Evolutionary conservation across 1,140 invertebrate species (phyloP), one percentile per base, ranked within the genome.

Genomic region (Holcopasites calliopsidis): DNA sequence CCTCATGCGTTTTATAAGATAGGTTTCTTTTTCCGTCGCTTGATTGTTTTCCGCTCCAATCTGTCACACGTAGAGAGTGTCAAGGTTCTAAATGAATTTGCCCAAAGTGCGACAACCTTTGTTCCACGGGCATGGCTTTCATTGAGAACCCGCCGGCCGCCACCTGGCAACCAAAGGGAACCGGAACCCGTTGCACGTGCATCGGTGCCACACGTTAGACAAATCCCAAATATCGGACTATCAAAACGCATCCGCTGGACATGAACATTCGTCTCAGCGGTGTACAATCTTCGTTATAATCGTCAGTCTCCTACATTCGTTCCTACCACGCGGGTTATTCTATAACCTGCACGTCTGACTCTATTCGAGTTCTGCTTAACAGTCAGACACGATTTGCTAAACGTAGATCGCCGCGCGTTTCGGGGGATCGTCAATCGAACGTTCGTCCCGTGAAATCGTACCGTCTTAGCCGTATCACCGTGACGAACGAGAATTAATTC

Each of bases 121-220:
- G 40, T 28, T 23, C 26, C 8, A 26, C 21, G 26, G 33, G 23
- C 26, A 11, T 16, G 58, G n/a, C n/a, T n/a, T n/a, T n/a, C n/a
- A n/a, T n/a, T n/a, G n/a, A n/a, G n/a, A n/a, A n/a, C n/a, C n/a
- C n/a, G n/a, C n/a, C n/a, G n/a, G n/a, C n/a, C n/a, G n/a, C n/a
- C n/a, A n/a, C n/a, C 38, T 13, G 38, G 38, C 38, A 6, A 40
- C 13, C 13, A 13, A 6, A 6, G 38, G 38, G 21, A 35, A 66
- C 13, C 40, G 38, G 5, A 23, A 38, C 21, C n/a, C 33, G 31
- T 68, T 49, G 2, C 42, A 75, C 54, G 72, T 75, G 64, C 21
- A 50, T 38, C 72, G 54, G 28, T 49, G 64, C 72, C 49, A 58
- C 72, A 69, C 54, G 64, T 75, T 74, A 16, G 26, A 44, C 31